phyloP scores from a whole-genome alignment of 2,797 vertebrate genomes.

The Eupleurogrammus muticus region DNA sequence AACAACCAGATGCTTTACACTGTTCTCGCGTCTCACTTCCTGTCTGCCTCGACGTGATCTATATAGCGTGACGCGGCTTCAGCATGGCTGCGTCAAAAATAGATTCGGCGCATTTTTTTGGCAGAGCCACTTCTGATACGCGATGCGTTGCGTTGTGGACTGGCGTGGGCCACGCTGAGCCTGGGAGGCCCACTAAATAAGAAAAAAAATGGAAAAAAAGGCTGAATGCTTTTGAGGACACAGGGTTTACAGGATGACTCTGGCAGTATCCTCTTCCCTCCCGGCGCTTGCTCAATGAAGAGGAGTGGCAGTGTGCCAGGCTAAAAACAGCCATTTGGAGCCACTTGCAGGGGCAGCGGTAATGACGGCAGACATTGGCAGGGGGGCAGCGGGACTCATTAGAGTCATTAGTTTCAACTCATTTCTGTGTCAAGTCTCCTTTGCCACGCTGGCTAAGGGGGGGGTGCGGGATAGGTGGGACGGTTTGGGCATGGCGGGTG shows the following conservation, averaged over 20 bases:
- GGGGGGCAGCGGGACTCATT: conserved; percentile 71
- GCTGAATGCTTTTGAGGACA: conserved; percentile 12
- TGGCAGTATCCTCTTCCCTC: conserved; percentile 10
- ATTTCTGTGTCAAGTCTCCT: conserved; percentile 73
- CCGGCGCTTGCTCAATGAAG: conserved; percentile 40
- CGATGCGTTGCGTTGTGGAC: too few relatives aligned
- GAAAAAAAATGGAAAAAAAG: conserved; percentile 1
- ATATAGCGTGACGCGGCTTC: too few relatives aligned
- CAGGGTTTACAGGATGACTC: conserved; percentile 23
- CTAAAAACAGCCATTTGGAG: conserved; percentile 66
- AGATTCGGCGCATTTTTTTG: too few relatives aligned
- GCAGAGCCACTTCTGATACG: too few relatives aligned
- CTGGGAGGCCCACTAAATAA: background rate
- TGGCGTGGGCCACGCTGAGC: too few relatives aligned
- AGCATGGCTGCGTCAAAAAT: too few relatives aligned
- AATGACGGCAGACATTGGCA: conserved; percentile 66
- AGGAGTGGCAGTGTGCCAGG: conserved; percentile 51
- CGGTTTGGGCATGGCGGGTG: conserved; percentile 37
- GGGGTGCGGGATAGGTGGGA: conserved; percentile 2
- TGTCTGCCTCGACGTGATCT: too few relatives aligned
- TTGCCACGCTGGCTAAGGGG: conserved; percentile 53
- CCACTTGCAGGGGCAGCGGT: conserved; percentile 61
- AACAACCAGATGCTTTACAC: too few relatives aligned
- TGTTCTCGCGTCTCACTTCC: too few relatives aligned
- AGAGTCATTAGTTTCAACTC: conserved; percentile 76